A percentile compares a stretch with the other conserved stretches of the same genome.
phyloP scores from a whole-genome alignment of 2,888 invertebrate species.

The Timema podura region DNA sequence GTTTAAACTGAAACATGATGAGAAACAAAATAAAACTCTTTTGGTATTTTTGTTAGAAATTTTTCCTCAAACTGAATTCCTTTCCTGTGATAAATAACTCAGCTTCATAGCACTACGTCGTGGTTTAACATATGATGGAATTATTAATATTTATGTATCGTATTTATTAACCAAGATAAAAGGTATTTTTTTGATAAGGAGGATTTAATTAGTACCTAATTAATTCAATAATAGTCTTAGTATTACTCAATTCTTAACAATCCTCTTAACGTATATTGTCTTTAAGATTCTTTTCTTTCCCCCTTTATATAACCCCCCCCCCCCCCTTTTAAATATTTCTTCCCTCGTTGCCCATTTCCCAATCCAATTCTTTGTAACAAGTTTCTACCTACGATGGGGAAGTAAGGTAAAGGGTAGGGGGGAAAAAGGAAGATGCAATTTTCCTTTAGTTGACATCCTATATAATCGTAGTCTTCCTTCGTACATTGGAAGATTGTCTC shows the following conservation, averaged over 20 bases:
- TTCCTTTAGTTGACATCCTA: constrained; percentile 23
- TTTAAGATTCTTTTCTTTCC: background rate
- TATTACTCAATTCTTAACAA: background rate
- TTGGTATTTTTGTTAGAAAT: too few relatives aligned
- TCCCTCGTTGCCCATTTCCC: constrained; percentile 7
- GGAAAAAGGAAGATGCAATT: constrained; percentile 21
- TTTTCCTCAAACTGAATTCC: too few relatives aligned
- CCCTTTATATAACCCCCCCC: background rate
- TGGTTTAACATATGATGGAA: too few relatives aligned
- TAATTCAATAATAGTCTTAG: constrained; percentile 6
- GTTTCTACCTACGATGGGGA: constrained; percentile 12
- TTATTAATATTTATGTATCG: too few relatives aligned
- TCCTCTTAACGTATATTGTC: constrained; percentile 7
- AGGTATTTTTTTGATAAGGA: background rate
- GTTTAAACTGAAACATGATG: too few relatives aligned
- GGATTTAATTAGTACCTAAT: constrained; percentile 9
- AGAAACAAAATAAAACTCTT: too few relatives aligned
- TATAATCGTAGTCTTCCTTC: constrained; percentile 22
- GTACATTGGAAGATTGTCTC: constrained; percentile 19
- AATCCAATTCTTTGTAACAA: constrained; percentile 20
- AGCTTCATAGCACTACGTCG: too few relatives aligned
- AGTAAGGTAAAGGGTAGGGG: background rate
- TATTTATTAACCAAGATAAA: too few relatives aligned
- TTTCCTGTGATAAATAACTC: too few relatives aligned
- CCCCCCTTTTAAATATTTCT: background rate